Evolutionary conservation across 2,113 vertebrate genomes (phyloP).

Genomic region (Spea bombifrons): DNA sequence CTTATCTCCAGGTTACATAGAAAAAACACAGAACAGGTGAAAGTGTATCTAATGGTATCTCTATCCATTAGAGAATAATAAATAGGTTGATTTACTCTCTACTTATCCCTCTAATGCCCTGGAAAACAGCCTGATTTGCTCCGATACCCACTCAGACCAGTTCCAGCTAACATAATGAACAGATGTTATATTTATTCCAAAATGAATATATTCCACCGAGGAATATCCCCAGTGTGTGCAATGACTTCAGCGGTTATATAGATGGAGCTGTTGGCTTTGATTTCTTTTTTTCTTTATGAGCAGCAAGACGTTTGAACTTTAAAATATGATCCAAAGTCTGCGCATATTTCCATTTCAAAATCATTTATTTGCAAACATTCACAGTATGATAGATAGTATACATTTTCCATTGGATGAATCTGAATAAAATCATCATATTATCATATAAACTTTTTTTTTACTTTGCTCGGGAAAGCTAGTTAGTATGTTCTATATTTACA

Average conservation of each 20-base stretch:
- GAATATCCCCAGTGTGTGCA: not conserved
- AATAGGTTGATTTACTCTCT: no score
- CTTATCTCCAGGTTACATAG: no score
- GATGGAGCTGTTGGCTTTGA: conserved; percentile 29
- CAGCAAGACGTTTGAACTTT: not conserved
- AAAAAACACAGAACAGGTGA: no score
- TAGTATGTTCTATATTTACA: no score
- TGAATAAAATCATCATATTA: not conserved
- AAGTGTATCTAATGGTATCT: no score
- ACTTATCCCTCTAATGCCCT: no score
- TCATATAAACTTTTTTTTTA: not conserved
- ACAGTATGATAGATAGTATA: not conserved
- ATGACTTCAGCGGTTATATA: not conserved
- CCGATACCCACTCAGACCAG: no score
- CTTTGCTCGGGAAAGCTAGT: no score
- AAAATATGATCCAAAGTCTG: not conserved
- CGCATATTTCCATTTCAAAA: not conserved
- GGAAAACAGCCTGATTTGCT: no score
- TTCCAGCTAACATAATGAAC: no score
- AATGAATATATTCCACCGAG: not conserved
- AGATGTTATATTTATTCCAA: no score
- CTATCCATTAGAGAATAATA: no score
- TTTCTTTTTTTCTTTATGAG: not conserved
- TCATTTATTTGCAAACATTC: not conserved
- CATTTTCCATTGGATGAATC: not conserved